Base-by-base conservation (phyloP, 2,888 invertebrate genomes). In the Dorcus hopei region DNA sequence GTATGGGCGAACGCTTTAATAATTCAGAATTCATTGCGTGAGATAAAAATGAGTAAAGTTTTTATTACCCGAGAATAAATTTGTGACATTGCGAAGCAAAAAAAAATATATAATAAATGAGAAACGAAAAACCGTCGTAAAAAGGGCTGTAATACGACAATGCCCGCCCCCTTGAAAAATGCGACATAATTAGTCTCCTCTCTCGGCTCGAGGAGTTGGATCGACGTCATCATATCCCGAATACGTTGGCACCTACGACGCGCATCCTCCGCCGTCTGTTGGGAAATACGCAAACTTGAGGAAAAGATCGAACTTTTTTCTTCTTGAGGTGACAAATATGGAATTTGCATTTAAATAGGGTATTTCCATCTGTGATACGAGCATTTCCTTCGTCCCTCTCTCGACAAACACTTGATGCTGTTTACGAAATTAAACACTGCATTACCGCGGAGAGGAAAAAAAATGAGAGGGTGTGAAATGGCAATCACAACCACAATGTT, bases 291-390 rank as follows among this genome's bases (percentile, higher is more conserved):
- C 72, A 73, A 74, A 74, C 75, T 72, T 68, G 71, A 69, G 66
- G 72, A 70, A 49, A 74, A 76, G 75, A 77, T 77, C 77, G 77
- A 78, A 79, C 72, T 78, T 79, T 79, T 59, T 52, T 52, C 52
- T 54, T 77, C 78, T 74, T 72, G 76, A 79, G 79, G 82, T 82
- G 83, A 83, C 83, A 83, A 84, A 84, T 83, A 83, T 81, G 80
- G 81, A 83, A 84, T 84, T 84, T 84, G 83, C 84, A 84, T 84
- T 83, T 84, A 84, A 84, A 84, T 84, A 81, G 83, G 81, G 82
- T 81, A 83, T 83, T 84, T 84, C 83, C 83, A 82, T 83, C 81
- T 83, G 82, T 82, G 82, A 80, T 79, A 76, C 74, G 73, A 72
- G 72, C 72, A 70, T 70, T 68, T 70, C 67, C 64, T 68, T 68